Conservation (phyloP, 2,113 vertebrate genomes). For the Enhydra lutris region DNA sequence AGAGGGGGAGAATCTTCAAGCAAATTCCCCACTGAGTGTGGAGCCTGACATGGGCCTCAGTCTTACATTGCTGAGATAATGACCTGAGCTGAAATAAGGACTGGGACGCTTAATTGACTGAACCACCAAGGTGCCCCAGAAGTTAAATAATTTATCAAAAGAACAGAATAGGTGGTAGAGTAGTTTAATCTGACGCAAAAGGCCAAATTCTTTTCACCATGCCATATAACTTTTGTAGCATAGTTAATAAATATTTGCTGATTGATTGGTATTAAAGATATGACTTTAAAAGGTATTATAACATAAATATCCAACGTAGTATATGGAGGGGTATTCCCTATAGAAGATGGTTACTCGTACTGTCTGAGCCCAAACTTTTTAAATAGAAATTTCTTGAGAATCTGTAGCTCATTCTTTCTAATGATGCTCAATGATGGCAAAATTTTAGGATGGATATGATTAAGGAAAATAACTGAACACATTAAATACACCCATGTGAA, state of each 20-base stretch:
- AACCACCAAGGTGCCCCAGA: background rate
- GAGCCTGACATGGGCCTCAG: background rate
- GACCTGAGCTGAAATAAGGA: background rate
- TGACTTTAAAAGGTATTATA: background rate
- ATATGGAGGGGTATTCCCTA: background rate
- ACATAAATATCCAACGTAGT: background rate
- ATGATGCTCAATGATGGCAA: background rate
- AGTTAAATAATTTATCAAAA: constrained; percentile 10
- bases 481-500: background rate
- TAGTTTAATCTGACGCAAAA: background rate
- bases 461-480: background rate
- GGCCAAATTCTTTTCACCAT: background rate
- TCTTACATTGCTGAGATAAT: background rate
- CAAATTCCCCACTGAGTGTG: background rate
- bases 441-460: background rate
- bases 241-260: background rate
- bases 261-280: background rate
- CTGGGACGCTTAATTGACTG: background rate
- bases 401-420: background rate
- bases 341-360: background rate
- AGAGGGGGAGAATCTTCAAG: no score
- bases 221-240: background rate
- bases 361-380: background rate
- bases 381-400: background rate
- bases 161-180: background rate